Evolutionary conservation across 2,113 vertebrate genomes (phyloP), one percentile per base, ranked within the genome.

Genomic region (Lasiurus cinereus): DNA sequence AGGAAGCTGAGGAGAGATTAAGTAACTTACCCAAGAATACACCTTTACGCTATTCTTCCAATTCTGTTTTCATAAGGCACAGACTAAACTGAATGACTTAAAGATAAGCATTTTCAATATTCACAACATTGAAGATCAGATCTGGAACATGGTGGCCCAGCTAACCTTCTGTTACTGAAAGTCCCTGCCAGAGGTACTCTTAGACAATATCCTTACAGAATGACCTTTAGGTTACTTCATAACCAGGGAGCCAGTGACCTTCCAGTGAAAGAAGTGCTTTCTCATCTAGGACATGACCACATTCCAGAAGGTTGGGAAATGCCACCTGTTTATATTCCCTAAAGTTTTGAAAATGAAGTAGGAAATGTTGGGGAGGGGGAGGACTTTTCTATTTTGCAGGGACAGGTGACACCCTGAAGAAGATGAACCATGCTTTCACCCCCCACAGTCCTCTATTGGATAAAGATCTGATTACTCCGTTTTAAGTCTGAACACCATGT

Each of bases 1-100:
- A 79, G 5, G 29, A 88, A 84, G 48, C 56, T 91, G 33, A 74
- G 91, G 87, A 83, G 36, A 91, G 31, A 88, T 83, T 48, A 77
- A 83, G 22, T 73, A 56, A 67, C 14, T 52, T 52, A 86, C 19
- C 70, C 11, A 70, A 62, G 48, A 10, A 52, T 39, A 88, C 5
- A 69, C 8, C 39, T 83, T 31, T 59, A 16, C 4, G 31, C 33
- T 59, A 21, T 67, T 59, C 46, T 83, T 66, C 48, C 56, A 43
- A 15, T 59, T 91, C 83, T 73, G 48, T 73, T 74, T 73, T 93
- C 86, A 48, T 22, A 54, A 79, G 56, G 27, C 77, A 88, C 64
- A 93, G 16, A n/a, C 50, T 86, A 29, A 78, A 94, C 4, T n/a
- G 9, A 14, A 16, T 62, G 43, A 64, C 27, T 9, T 64, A 64